These are phyloP conservation scores for Erynnis tages DNA, from an alignment of 2,888 invertebrate species.

Conservation along the genomic window DNA sequence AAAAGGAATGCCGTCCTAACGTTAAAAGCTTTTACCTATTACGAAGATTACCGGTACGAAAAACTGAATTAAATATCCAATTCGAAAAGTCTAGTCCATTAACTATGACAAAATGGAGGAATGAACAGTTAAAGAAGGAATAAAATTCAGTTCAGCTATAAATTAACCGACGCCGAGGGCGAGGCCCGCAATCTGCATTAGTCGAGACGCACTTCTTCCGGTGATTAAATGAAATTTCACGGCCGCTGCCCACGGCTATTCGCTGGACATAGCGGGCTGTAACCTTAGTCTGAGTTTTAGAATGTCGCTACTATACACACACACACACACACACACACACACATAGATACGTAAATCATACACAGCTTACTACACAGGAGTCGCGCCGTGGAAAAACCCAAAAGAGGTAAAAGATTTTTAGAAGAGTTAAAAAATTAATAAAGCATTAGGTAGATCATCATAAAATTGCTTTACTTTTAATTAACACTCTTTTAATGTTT, in stretches of 20 bases:
- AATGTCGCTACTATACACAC: too few species aligned
- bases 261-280: constrained; percentile 72
- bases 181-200: constrained; percentile 76
- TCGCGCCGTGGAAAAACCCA: too few species aligned
- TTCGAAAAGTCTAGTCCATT: constrained; percentile 45
- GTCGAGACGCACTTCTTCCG: constrained; percentile 72
- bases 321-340: too few species aligned
- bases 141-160: constrained; percentile 77
- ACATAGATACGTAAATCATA: too few species aligned
- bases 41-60: constrained; percentile 4
- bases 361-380: too few species aligned
- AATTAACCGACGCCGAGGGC: constrained; percentile 68
- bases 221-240: constrained; percentile 79
- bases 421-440: too few species aligned
- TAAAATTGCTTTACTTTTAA: too few species aligned
- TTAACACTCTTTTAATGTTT: too few species aligned
- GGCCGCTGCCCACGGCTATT: constrained; percentile 69
- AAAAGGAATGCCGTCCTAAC: neutral
- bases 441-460: too few species aligned
- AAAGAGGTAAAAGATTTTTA: too few species aligned
- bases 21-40: neutral
- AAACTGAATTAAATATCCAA: constrained; percentile 5
- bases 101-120: constrained; percentile 59
- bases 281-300: constrained; percentile 40
- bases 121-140: constrained; percentile 72